A percentile compares a stretch with the other conserved stretches of the same genome.
These are phyloP conservation scores for Trissolcus brochymenae DNA, from an alignment of 2,888 invertebrate genomes.

Conservation along the genomic window DNA sequence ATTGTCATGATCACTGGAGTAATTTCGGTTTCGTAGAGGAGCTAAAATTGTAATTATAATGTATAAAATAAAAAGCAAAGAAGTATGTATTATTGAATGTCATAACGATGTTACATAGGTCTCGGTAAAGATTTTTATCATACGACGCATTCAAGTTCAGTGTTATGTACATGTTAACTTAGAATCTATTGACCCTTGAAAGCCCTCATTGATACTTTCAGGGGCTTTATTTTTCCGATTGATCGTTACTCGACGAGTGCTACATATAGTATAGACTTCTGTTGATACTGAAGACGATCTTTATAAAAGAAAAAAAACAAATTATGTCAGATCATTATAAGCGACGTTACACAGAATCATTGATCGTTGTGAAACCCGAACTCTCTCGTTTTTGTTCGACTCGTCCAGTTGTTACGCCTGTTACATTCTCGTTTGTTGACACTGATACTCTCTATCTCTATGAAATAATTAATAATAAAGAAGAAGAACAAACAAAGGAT, in stretches of 20 bases:
- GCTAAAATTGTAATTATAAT: conserved; percentile 54
- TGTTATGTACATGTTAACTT: conserved; percentile 56
- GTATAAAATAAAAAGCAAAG: conserved; percentile 57
- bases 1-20: too few relatives aligned
- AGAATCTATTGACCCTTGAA: conserved; percentile 47
- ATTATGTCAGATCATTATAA: conserved; percentile 50
- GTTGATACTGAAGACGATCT: conserved; percentile 47
- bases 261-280: conserved; percentile 49
- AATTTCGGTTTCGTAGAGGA: too few relatives aligned
- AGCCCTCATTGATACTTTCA: conserved; percentile 53
- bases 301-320: conserved; percentile 29
- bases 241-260: conserved; percentile 44
- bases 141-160: conserved; percentile 46
- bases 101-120: conserved; percentile 55
- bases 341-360: conserved; percentile 37
- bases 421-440: conserved; percentile 2
- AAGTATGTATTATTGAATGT: conserved; percentile 54
- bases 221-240: conserved; percentile 54
- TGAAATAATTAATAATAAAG: conserved; percentile 1
- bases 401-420: conserved; percentile 12
- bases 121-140: conserved; percentile 52
- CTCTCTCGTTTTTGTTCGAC: conserved; percentile 8
- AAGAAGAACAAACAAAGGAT: too few relatives aligned
- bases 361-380: conserved; percentile 27
- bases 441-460: neutral